Evolutionary conservation across 1,140 invertebrate species (phyloP), one percentile per base, ranked within the genome.

Genomic region (Drosophila truncata): DNA sequence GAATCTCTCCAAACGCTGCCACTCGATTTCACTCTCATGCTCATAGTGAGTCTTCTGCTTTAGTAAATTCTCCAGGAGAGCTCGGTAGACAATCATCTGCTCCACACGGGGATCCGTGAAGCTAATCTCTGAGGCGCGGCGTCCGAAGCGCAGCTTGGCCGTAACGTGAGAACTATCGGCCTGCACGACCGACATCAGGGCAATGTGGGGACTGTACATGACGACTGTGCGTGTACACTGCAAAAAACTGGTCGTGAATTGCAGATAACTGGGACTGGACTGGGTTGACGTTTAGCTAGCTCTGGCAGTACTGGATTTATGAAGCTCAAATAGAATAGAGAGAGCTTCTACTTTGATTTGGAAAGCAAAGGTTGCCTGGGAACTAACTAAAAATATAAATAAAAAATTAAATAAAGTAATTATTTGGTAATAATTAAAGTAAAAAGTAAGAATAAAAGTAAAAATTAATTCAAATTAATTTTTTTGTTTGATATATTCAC

Each of bases 21-120:
- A 39, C 20, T 87, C 83, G 20, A 70, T 16, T 13, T 78, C 33
- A 2, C 49, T 58, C 23, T 86, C 82, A 8, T 65, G 18, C 13
- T 87, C 83, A 2, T 50, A 86, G 37, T 82, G 70, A 2, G n/a
- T 14, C 54, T 87, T 86, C 66, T 86, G 82, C 37, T 72, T 46
- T 13, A 82, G 37, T 37, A 86, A 29, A 23, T 87, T 70, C 37
- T 86, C 70, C 41, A 86, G 29, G 25, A 79, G 18, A 5, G 75
- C 67, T 6, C 57, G 81, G 18, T 76, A 63, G 4, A 86, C 83
- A 18, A 87, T 59, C 54, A 86, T 31, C 14, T 88, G 84, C 27
- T 87, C 83, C 11, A 83, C 18, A 0, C 67, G 66, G 2, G 72
- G 83, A 44, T 83, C 63, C 47, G 80, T 44, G n/a, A 35, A 52